A percentile compares a stretch with the other conserved stretches of the same genome.
These are phyloP conservation scores for Hypsibius dujardini DNA, from an alignment of 1,140 invertebrate species.

Conservation along the genomic window DNA sequence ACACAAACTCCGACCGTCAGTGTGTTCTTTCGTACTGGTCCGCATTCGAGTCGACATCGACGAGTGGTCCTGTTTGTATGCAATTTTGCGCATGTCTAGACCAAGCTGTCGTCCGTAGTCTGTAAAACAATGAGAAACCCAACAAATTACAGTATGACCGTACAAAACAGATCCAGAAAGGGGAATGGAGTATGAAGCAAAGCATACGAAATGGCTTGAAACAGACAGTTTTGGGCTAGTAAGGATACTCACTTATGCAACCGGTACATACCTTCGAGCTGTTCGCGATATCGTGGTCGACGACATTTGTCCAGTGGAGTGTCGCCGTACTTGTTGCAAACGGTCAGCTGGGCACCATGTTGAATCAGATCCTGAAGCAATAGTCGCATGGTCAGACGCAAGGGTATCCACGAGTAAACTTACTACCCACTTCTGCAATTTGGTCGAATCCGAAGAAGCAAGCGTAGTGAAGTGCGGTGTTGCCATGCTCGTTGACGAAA, in stretches of 20 bases:
- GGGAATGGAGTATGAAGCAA: too few species aligned
- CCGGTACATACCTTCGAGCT: not conserved
- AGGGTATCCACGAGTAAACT: too few species aligned
- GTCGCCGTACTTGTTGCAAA: slow-evolving; percentile 89
- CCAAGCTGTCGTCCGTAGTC: slow-evolving; percentile 30
- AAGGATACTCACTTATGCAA: not conserved
- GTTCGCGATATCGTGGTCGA: slow-evolving; percentile 41
- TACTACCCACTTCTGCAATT: too few species aligned
- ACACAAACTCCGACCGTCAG: slow-evolving; percentile 19
- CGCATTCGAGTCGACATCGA: slow-evolving; percentile 90
- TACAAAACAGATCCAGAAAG: too few species aligned
- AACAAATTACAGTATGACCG: too few species aligned
- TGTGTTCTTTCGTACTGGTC: slow-evolving; percentile 45
- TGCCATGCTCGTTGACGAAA: too few species aligned
- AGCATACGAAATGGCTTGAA: not conserved
- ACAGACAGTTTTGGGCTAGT: not conserved
- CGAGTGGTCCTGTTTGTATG: slow-evolving; percentile 80
- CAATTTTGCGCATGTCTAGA: slow-evolving; percentile 85
- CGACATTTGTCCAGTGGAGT: slow-evolving; percentile 73
- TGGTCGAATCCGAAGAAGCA: too few species aligned
- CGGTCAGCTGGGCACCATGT: slow-evolving; percentile 69
- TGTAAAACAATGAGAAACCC: not conserved
- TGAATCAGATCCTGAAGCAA: too few species aligned
- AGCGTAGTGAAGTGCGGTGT: too few species aligned
- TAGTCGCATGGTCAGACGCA: too few species aligned